Evolutionary conservation across 1,140 invertebrate genomes (phyloP).

Genomic region (Himalopsyche phryganea): DNA sequence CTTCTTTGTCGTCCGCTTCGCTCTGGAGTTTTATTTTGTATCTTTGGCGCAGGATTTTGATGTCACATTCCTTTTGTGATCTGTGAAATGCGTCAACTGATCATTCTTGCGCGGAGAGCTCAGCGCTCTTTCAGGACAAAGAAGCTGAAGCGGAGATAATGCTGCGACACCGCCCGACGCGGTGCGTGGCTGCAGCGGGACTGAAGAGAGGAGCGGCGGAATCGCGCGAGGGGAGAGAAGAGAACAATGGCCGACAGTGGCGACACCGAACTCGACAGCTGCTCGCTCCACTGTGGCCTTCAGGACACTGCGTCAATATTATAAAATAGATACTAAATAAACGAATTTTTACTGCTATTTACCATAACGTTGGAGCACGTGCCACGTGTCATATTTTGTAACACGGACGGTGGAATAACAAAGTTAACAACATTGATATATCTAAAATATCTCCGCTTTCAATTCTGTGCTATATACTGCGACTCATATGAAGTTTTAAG

Average conservation of each 20-base stretch:
- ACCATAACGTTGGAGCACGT: too few relatives aligned
- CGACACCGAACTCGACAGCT: slow-evolving; percentile 48
- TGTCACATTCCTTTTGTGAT: background rate
- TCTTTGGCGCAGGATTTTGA: background rate
- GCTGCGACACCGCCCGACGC: slow-evolving; percentile 42
- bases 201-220: slow-evolving; percentile 39
- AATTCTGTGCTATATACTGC: too few relatives aligned
- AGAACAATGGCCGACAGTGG: slow-evolving; percentile 38
- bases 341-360: too few relatives aligned
- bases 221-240: slow-evolving; percentile 39
- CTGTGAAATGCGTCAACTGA: slow-evolving; percentile 16
- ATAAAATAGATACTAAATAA: too few relatives aligned
- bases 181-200: slow-evolving; percentile 46
- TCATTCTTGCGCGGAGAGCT: slow-evolving; percentile 13
- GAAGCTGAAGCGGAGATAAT: slow-evolving; percentile 43
- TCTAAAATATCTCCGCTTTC: too few relatives aligned
- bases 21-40: background rate
- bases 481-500: too few relatives aligned
- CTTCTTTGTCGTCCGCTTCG: slow-evolving; percentile 19
- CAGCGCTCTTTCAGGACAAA: slow-evolving; percentile 44
- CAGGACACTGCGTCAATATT: slow-evolving; percentile 26
- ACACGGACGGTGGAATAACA: too few relatives aligned
- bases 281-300: slow-evolving; percentile 37
- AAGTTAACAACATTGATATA: too few relatives aligned
- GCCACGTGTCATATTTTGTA: too few relatives aligned